Evolutionary conservation across 2,888 invertebrate species (phyloP).

Genomic region (Xiphydria camelus): DNA sequence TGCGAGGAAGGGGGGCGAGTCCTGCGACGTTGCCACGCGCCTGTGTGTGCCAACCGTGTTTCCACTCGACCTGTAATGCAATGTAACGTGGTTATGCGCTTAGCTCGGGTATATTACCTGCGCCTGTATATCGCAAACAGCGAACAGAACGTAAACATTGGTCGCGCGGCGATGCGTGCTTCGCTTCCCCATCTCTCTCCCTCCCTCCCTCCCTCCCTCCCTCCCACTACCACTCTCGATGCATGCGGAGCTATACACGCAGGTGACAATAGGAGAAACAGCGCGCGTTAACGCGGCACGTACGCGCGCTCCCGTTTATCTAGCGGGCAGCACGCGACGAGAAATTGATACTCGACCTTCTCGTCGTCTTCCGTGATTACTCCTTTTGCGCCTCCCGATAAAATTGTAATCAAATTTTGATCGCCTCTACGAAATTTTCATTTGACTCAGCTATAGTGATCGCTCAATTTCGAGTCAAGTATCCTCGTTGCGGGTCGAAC

Average conservation of each 20-base stretch:
- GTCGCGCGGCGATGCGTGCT: too few species aligned
- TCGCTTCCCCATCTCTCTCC: too few species aligned
- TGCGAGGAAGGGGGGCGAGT: too few species aligned
- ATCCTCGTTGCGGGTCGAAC: neutral
- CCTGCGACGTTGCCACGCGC: slow-evolving; percentile 11
- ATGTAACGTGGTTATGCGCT: slow-evolving; percentile 38
- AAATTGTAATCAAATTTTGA: too few species aligned
- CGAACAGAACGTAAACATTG: slow-evolving; percentile 31
- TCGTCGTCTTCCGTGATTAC: slow-evolving; percentile 7
- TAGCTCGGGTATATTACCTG: slow-evolving; percentile 32
- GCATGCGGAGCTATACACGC: slow-evolving; percentile 5
- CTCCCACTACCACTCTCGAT: neutral
- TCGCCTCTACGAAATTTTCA: too few species aligned
- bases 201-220: slow-evolving; percentile 7
- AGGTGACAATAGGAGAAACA: slow-evolving; percentile 3
- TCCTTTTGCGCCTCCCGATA: slow-evolving; percentile 9
- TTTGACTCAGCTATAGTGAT: too few species aligned
- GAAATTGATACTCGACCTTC: slow-evolving; percentile 24
- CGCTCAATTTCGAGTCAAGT: too few species aligned
- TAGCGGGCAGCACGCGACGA: slow-evolving; percentile 26
- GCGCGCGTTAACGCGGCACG: slow-evolving; percentile 1
- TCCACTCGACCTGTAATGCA: slow-evolving; percentile 40
- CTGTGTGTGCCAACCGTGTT: slow-evolving; percentile 12
- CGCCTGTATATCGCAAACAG: slow-evolving; percentile 40
- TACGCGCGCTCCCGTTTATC: slow-evolving; percentile 11